A percentile compares a stretch with the other conserved stretches of the same genome.
phyloP scores from a whole-genome alignment of 2,888 invertebrate genomes.

The Melinopterus prodromus region DNA sequence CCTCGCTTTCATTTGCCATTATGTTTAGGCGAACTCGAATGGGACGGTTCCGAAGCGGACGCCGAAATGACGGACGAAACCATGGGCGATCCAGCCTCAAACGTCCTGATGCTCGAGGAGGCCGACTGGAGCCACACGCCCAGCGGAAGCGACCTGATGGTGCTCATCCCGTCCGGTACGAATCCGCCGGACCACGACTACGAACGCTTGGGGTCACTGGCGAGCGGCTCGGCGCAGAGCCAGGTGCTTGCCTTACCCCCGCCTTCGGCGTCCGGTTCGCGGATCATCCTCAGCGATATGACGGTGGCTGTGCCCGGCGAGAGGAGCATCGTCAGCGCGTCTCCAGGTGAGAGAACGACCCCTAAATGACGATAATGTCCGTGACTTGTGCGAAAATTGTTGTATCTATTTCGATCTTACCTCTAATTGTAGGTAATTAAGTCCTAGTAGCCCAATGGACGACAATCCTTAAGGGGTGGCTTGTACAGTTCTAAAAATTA shows the following conservation, averaged over 20 bases:
- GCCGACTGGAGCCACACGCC: conserved; percentile 44
- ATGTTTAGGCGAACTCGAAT: conserved; percentile 73
- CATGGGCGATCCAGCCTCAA: conserved; percentile 52
- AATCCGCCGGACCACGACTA: conserved; percentile 33
- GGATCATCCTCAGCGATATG: conserved; percentile 33
- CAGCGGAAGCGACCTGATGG: conserved; percentile 39
- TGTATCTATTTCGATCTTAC: no score
- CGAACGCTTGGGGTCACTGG: conserved; percentile 38
- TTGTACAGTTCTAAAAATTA: no score
- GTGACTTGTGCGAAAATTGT: no score
- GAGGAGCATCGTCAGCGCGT: conserved; percentile 35
- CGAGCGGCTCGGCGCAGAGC: conserved; percentile 35
- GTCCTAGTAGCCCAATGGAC: no score
- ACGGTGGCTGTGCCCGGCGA: conserved; percentile 48
- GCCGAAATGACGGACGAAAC: conserved; percentile 62
- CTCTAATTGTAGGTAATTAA: no score
- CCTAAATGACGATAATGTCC: no score
- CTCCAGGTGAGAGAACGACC: no score
- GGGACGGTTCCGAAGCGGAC: conserved; percentile 75
- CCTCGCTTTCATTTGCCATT: no score
- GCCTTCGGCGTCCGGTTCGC: conserved; percentile 48
- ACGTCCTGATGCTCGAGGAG: conserved; percentile 59
- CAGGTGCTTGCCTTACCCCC: conserved; percentile 44
- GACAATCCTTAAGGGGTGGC: no score
- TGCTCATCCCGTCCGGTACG: conserved; percentile 40